Evolutionary conservation across 1,140 invertebrate genomes (phyloP).

Genomic region (Oryzaephilus surinamensis): DNA sequence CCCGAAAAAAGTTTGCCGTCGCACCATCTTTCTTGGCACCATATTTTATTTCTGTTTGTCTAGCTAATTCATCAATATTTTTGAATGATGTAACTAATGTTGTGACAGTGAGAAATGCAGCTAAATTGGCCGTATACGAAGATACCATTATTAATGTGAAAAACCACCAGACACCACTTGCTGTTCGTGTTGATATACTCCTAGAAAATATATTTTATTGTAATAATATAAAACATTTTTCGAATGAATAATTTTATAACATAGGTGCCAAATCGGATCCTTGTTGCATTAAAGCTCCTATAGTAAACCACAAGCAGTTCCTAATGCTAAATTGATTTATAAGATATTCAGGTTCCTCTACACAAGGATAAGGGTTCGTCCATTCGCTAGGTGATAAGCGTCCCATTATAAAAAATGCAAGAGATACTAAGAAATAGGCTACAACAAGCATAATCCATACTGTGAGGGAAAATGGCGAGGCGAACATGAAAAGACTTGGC

Average conservation of each 20-base stretch:
- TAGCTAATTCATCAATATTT: conserved; percentile 73
- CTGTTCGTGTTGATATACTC: conserved; percentile 67
- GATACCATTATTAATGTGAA: conserved; percentile 93
- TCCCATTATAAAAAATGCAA: conserved; percentile 63
- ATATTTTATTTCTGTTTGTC: conserved; percentile 69
- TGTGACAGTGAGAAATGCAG: conserved; percentile 91
- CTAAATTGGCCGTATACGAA: conserved; percentile 94
- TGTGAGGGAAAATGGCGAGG: conserved; percentile 63
- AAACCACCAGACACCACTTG: conserved; percentile 84
- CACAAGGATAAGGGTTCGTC: conserved; percentile 65
- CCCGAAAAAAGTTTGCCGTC: conserved; percentile 75
- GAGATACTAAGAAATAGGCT: conserved; percentile 61
- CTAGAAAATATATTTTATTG: conserved; percentile 37
- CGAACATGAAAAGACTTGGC: conserved; percentile 67
- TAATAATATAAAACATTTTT: neutral
- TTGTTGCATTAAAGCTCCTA: conserved; percentile 68
- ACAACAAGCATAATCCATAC: conserved; percentile 69
- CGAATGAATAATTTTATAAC: too few relatives aligned
- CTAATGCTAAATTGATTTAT: conserved; percentile 58
- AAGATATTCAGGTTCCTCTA: conserved; percentile 52
- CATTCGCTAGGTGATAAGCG: conserved; percentile 64
- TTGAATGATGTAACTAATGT: conserved; percentile 68
- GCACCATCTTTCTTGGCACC: conserved; percentile 73
- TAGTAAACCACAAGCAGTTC: conserved; percentile 45
- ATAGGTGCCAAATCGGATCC: conserved; percentile 71